Evolutionary conservation across 2,113 vertebrate genomes (phyloP), one percentile per base, ranked within the genome.

Genomic region (Oncorhynchus clarkii): DNA sequence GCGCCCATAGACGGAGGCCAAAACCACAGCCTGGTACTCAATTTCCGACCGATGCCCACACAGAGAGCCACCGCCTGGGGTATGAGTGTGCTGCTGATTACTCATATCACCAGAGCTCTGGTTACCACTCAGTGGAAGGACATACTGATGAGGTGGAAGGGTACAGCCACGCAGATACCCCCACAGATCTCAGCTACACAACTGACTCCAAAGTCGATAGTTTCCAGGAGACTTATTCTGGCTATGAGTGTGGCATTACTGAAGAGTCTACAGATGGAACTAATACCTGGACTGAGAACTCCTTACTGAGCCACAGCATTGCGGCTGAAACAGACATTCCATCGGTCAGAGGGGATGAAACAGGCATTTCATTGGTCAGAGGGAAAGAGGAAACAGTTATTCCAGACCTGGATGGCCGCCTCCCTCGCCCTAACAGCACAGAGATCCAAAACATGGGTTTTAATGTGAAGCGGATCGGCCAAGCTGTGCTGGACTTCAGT

Each of bases 401-500:
- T 78, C 84, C 86, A 69, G 77, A 45, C 14, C 62, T 80, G 54
- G 78, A 75, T 75, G 77, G 59, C 70, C 39, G 5, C 54, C 22
- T 73, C n/a, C 75, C 67, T 81, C 72, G 72, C 14, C 22, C 80
- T n/a, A 71, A 69, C 26, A 73, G 31, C 29, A 66, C 91, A 59
- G 95, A 96, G 71, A 20, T 70, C 62, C 92, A 88, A 79, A 92
- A 93, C 79, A 89, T 94, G 71, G 93, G 95, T 54, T 96, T 96
- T 84, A 95, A 93, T 18, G 95, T 94, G 20, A 97, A 94, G 76
- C 96, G 95, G 74, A 92, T 98, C 51, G 94, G 96, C 34, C 93
- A 89, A 89, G 95, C 95, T 27, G 95, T 98, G 73, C 74, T 95
- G 49, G 96, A 96, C 71, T 97, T 97, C 76, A 92, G 95, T 71